phyloP scores from a whole-genome alignment of 2,888 invertebrate species.

The Cephus spinipes region DNA sequence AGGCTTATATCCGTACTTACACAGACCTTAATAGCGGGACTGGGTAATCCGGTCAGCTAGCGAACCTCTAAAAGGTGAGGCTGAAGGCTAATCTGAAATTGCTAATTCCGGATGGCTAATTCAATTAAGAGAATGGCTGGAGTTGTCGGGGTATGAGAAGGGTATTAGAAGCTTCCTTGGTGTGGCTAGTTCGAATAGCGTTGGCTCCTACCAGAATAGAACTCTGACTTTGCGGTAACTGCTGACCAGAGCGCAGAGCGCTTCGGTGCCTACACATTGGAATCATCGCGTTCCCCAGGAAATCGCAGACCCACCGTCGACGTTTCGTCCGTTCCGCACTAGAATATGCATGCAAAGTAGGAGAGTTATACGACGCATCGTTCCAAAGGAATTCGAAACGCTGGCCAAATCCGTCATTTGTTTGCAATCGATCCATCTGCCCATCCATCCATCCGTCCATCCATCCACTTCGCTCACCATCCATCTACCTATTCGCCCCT shows the following conservation, averaged over 20 bases:
- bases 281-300: slow-evolving; percentile 43
- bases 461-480: background rate
- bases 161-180: slow-evolving; percentile 42
- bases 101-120: slow-evolving; percentile 62
- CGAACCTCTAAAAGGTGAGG: slow-evolving; percentile 21
- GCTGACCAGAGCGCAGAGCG: slow-evolving; percentile 50
- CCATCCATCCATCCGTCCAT: background rate
- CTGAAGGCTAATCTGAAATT: slow-evolving; percentile 57
- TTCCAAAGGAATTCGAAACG: background rate
- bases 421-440: background rate
- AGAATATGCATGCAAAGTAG: background rate
- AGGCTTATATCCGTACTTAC: slow-evolving; percentile 5
- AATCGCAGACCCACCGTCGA: background rate
- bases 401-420: background rate
- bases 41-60: slow-evolving; percentile 6
- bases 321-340: background rate
- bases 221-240: slow-evolving; percentile 57
- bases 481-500: background rate
- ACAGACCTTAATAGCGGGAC: slow-evolving; percentile 9
- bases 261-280: slow-evolving; percentile 45
- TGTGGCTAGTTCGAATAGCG: slow-evolving; percentile 36
- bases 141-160: slow-evolving; percentile 18
- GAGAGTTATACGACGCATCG: background rate
- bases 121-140: slow-evolving; percentile 60
- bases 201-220: slow-evolving; percentile 38